Base-by-base conservation (phyloP, 1,140 invertebrate species). In the Drosophila hydei region DNA sequence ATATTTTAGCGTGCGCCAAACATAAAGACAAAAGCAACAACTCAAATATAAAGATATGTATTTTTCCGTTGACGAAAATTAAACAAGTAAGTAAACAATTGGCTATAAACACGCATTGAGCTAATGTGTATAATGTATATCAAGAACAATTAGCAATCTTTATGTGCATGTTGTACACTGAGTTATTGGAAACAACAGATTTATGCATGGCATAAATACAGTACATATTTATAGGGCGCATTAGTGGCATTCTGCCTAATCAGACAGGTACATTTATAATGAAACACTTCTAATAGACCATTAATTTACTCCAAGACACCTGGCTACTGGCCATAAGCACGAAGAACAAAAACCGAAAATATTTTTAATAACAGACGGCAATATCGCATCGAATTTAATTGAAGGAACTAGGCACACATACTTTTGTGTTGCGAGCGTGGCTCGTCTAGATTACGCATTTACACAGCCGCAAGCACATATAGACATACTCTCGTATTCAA, bases 361-460 rank as follows among this genome's bases (percentile, higher is more conserved):
- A 19, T 25, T 55, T 19, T 25, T 4, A 23, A 42, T 51, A 51
- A 59, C 16, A 11, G n/a, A 47, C 36, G 69, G 30, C 76, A 51
- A 60, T 62, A 72, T 65, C 18, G 58, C 27, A 38, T 55, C 18
- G 54, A 74, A 47, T 64, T 80, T 69, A 73, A 77, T 77, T 63
- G 27, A 45, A 51, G 52, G 42, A 59, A 80, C 45, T 61, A 71
- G 47, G 16, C 5, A 42, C 38, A 9, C 52, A 23, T n/a, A 42
- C 38, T 30, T 50, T 11, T 69, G 45, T 54, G 23, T 52, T 54
- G 58, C 18, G 42, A 52, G 45, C 60, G 60, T 67, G 68, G 60
- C 18, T 42, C 68, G 79, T 73, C 64, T 36, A 80, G 78, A 80
- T 80, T 80, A 65, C 63, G 70, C 54, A 23, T 55, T 25, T 33